Evolutionary conservation across 2,797 vertebrate genomes (phyloP).

Genomic region (Anguilla pacifica): DNA sequence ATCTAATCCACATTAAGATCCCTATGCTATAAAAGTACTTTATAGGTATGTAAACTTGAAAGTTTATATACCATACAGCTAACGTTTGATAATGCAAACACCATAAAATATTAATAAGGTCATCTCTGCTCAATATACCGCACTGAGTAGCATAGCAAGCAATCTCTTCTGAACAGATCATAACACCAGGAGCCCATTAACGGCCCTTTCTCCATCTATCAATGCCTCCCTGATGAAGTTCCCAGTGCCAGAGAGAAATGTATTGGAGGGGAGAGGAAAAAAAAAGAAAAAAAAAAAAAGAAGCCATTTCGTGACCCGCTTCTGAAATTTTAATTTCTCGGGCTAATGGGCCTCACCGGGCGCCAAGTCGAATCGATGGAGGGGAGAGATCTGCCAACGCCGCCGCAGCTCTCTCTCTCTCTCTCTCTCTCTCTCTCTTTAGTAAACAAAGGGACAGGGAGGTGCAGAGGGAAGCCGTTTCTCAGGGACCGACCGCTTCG

Average conservation of each 20-base stretch:
- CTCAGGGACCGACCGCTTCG: neutral
- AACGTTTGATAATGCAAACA: neutral
- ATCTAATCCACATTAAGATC: neutral
- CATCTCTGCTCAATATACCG: neutral
- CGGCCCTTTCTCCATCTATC: neutral
- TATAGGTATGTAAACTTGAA: neutral
- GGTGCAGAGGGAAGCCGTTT: neutral
- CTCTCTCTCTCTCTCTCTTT: neutral
- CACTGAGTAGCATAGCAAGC: neutral
- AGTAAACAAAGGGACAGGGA: neutral
- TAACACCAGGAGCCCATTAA: neutral
- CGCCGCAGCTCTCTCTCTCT: too few species aligned
- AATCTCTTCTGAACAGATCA: constrained; percentile 5
- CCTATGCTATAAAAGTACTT: neutral
- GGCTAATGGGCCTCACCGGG: neutral
- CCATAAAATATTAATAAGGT: neutral
- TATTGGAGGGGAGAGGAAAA: neutral
- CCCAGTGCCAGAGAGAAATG: neutral
- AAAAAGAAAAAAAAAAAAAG: neutral
- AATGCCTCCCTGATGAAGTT: neutral
- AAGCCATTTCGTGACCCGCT: neutral
- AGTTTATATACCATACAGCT: neutral
- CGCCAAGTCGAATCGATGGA: neutral
- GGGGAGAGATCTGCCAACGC: neutral
- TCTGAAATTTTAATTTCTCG: constrained; percentile 24